phyloP scores from a whole-genome alignment of 2,888 invertebrate genomes.

The Noctua janthe region DNA sequence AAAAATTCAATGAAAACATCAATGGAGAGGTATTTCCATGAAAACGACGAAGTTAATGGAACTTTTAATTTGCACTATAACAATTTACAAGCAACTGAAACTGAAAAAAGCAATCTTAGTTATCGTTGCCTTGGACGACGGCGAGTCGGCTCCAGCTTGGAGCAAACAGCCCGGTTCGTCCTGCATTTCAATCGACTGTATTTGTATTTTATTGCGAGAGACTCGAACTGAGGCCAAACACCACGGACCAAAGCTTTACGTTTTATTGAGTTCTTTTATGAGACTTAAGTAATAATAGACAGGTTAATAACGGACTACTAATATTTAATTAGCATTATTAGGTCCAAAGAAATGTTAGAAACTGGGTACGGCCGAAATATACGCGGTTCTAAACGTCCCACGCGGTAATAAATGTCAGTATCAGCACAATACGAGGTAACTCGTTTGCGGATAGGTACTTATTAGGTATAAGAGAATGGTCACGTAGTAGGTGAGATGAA shows the following conservation, averaged over 20 bases:
- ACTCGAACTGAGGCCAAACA: slow-evolving; percentile 77
- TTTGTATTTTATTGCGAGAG: slow-evolving; percentile 88
- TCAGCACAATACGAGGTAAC: slow-evolving; percentile 25
- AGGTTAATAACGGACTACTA: slow-evolving; percentile 25
- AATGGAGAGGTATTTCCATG: slow-evolving; percentile 26
- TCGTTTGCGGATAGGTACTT: slow-evolving; percentile 27
- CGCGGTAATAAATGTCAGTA: slow-evolving; percentile 38
- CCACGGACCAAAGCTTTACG: slow-evolving; percentile 81
- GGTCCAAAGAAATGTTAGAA: slow-evolving; percentile 14
- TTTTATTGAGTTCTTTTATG: slow-evolving; percentile 86
- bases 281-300: slow-evolving; percentile 59
- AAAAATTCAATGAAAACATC: slow-evolving; percentile 20
- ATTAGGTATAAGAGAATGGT: slow-evolving; percentile 1
- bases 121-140: slow-evolving; percentile 82
- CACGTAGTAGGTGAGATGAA: slow-evolving; percentile 18
- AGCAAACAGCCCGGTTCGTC: slow-evolving; percentile 86
- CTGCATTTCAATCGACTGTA: slow-evolving; percentile 89
- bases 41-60: slow-evolving; percentile 56
- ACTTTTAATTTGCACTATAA: slow-evolving; percentile 82
- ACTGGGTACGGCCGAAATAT: slow-evolving; percentile 28
- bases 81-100: slow-evolving; percentile 85
- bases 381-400: slow-evolving; percentile 36
- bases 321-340: slow-evolving; percentile 46
- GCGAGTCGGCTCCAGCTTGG: slow-evolving; percentile 77
- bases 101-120: slow-evolving; percentile 88